Base-by-base conservation (phyloP, 2,113 vertebrate species). In the Prinia subflava region DNA sequence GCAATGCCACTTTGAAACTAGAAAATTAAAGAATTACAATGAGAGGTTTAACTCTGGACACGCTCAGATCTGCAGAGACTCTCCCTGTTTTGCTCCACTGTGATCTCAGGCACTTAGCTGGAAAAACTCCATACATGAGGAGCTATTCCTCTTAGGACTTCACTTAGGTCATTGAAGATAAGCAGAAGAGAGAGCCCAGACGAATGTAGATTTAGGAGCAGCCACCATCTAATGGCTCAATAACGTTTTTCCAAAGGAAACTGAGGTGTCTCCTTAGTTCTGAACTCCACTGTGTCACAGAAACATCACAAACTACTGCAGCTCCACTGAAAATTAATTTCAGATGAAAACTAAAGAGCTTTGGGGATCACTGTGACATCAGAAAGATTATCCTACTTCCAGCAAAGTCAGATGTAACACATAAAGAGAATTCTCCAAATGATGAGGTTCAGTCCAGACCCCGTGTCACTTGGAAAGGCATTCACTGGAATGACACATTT, bases 381-480 rank as follows among this genome's bases (percentile, higher is more conserved):
- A 82, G 47, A 67, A 86, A 50, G 15, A 5, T 85, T n/a, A 52
- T 9, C 30, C n/a, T 27, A 2, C 46, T 47, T 69, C 28, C 64
- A 71, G 64, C 27, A 71, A 39, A 10, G 5, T 0, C n/a, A 47
- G 42, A 63, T 8, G 1, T 17, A 56, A 35, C 39, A 65, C 30
- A 23, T 3, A 3, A 44, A 39, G 15, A 80, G 27, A 67, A 35
- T 17, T 68, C 52, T 68, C 60, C 76, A 74, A n/a, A 28, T 9
- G 37, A 37, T 15, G 49, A 85, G 21, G 52, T 50, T 87, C 4
- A 6, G 27, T 35, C 56, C 47, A 70, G 68, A 62, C 12, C 17
- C 23, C 1, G 1, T 12, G 27, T 24, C 18, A 1, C 19, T 2
- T 3, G 23, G 37, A 52, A 68, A 41, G 23, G 47, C 18, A 9